Conservation (phyloP, 2,888 invertebrate genomes). For the Dascillus cervinus region DNA sequence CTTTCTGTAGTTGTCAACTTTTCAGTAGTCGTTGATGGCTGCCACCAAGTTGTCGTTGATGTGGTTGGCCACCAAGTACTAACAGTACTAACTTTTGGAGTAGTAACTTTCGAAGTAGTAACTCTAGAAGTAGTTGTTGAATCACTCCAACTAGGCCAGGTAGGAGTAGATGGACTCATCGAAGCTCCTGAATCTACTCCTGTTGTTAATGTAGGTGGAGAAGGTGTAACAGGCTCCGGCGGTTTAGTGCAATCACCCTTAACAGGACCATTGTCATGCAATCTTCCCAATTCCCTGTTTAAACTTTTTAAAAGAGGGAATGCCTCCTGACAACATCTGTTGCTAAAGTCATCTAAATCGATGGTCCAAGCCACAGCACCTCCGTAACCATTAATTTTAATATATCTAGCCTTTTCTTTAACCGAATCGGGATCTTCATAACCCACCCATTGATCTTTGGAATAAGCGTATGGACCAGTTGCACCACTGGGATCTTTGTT, state of each 20-base stretch:
- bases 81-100: constrained; percentile 31
- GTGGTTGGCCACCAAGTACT: constrained; percentile 34
- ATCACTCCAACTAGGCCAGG: too few relatives aligned
- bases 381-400: constrained; percentile 62
- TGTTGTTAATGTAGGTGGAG: constrained; percentile 67
- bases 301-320: constrained; percentile 72
- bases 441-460: constrained; percentile 81
- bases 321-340: constrained; percentile 72
- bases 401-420: constrained; percentile 66
- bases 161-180: constrained; percentile 18
- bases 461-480: constrained; percentile 71
- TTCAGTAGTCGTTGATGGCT: constrained; percentile 19
- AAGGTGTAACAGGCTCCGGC: constrained; percentile 63
- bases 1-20: constrained; percentile 21
- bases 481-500: constrained; percentile 48
- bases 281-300: constrained; percentile 64
- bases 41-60: constrained; percentile 22
- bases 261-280: constrained; percentile 45
- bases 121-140: constrained; percentile 22
- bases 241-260: constrained; percentile 62
- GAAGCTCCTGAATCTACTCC: constrained; percentile 50
- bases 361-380: constrained; percentile 84
- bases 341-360: constrained; percentile 81
- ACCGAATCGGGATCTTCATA: constrained; percentile 77
- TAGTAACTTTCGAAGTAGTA: constrained; percentile 28